phyloP scores from a whole-genome alignment of 2,797 vertebrate species.

The Amazonetta brasiliensis region DNA sequence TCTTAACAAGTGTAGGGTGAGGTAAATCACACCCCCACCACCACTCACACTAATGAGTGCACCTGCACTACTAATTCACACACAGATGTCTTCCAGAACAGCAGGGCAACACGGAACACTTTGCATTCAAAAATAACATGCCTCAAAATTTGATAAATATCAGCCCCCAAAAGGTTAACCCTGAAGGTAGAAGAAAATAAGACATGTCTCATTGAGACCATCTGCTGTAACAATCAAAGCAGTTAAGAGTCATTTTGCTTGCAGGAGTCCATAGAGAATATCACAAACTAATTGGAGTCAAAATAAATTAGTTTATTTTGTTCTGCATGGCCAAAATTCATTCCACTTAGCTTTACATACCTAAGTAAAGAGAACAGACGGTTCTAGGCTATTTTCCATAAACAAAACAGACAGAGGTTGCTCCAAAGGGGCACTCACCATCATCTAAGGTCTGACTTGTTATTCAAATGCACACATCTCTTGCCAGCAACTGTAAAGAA shows the following conservation, averaged over 20 bases:
- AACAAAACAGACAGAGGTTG: neutral
- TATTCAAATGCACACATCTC: neutral
- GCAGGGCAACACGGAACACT: neutral
- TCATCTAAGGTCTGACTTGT: neutral
- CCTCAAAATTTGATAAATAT: neutral
- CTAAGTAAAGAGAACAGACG: neutral
- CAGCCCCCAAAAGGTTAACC: neutral
- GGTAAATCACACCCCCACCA: neutral
- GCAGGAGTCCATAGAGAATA: constrained; percentile 25
- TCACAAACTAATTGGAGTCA: neutral
- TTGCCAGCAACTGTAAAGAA: neutral
- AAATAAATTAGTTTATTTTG: constrained; percentile 56
- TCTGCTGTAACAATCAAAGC: constrained; percentile 41
- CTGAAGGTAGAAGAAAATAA: constrained; percentile 16
- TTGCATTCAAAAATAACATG: neutral
- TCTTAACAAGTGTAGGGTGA: neutral
- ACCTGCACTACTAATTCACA: neutral
- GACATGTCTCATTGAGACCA: neutral
- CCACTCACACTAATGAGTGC: neutral
- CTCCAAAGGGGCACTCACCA: neutral
- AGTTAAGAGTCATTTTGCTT: constrained; percentile 39
- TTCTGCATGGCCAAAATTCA: constrained; percentile 36
- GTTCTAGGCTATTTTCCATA: neutral
- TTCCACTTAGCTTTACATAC: neutral
- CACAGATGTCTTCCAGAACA: neutral